Evolutionary conservation across 2,113 vertebrate species (phyloP).

Genomic region (Hydropotes inermis): DNA sequence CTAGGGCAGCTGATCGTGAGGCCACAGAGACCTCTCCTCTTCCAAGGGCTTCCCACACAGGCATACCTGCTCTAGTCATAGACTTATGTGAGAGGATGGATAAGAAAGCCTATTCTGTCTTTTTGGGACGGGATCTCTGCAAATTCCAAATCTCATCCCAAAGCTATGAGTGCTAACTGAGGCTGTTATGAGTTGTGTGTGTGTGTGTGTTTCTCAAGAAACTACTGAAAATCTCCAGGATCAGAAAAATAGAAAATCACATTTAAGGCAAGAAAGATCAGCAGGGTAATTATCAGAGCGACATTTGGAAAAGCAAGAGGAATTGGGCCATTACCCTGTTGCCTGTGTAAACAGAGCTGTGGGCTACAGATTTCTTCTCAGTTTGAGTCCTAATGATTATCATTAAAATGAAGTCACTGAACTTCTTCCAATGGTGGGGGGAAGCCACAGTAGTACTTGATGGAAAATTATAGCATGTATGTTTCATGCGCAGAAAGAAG

Average conservation of each 20-base stretch:
- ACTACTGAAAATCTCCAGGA: not conserved
- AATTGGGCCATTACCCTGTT: not conserved
- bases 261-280: not conserved
- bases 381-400: not conserved
- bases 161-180: not conserved
- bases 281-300: not conserved
- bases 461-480: not conserved
- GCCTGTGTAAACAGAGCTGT: not conserved
- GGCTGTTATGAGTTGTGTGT: not conserved
- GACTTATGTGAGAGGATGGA: not conserved
- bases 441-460: not conserved
- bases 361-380: not conserved
- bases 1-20: not conserved
- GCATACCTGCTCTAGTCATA: not conserved
- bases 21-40: not conserved
- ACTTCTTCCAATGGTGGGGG: not conserved
- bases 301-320: constrained; percentile 14
- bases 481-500: not conserved
- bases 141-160: not conserved
- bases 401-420: not conserved
- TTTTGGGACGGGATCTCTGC: not conserved
- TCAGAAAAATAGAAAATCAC: not conserved
- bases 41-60: not conserved
- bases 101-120: not conserved
- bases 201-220: not conserved